Base-by-base conservation (phyloP, 1,140 invertebrate species). In the Triops cancriformis region DNA sequence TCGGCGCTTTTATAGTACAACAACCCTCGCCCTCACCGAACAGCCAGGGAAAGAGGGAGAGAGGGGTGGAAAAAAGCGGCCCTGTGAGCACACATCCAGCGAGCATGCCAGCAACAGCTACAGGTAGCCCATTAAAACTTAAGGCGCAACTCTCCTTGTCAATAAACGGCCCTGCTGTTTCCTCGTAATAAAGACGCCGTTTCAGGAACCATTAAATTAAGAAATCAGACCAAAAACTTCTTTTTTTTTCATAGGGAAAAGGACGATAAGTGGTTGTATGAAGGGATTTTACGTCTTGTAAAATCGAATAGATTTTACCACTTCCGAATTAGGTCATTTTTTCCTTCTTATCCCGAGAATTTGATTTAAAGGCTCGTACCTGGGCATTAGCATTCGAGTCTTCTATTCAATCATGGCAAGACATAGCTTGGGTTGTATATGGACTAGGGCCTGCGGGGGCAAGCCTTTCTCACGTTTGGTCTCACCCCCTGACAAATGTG, bases 111-210 rank as follows among this genome's bases (percentile, higher is more conserved):
- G 14, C 51, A n/a, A 64, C 23, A 64, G 51, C 51, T 64, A 64
- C 51, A 64, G 51, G 51, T 64, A 64, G 51, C 51, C 51, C 51
- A 64, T 64, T 64, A 64, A 64, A 64, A 64, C n/a, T 64, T 64
- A 64, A 23, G 51, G 51, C 51, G 51, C 51, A 64, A 64, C 51
- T 64, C 51, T 64, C 51, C 51, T 64, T 64, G 51, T 64, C 51
- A 64, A 64, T 64, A 64, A 64, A 64, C 51, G 10, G 51, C 51
- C 18, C 10, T 64, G 51, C 51, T 64, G 23, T 64, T 64, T 64
- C 51, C 51, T 64, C 14, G 51, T 64, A 23, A 23, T 64, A 64
- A 64, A 64, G 51, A 23, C 23, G 51, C 23, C 51, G 51, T 64
- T 64, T 64, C 51, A 64, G 51, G n/a, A 7, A 5, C 51, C 14